Evolutionary conservation across 2,888 invertebrate species (phyloP).

Genomic region (Leptinotarsa peninsularis): DNA sequence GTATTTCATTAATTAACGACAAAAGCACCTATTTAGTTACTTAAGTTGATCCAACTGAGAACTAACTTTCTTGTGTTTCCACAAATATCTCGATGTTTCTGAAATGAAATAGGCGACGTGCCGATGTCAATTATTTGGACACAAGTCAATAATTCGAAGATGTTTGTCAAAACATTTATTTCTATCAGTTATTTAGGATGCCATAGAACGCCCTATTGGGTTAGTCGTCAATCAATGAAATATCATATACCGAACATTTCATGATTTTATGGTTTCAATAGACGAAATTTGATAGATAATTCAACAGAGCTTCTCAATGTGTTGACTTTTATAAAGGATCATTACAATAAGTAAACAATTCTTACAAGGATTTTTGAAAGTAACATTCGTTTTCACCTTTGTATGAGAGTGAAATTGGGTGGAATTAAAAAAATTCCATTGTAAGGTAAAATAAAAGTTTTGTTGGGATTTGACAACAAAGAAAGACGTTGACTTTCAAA

Average conservation of each 20-base stretch:
- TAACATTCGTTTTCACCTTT: no score
- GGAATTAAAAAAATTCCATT: no score
- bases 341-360: no score
- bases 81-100: conserved; percentile 26
- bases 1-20: not conserved
- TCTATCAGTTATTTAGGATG: conserved; percentile 25
- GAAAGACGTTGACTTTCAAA: no score
- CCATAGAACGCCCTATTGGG: not conserved
- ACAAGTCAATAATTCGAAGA: conserved; percentile 50
- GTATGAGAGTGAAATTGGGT: no score
- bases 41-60: not conserved
- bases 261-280: no score
- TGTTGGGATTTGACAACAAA: no score
- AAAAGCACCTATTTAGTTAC: not conserved
- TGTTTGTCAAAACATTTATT: conserved; percentile 50
- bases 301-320: no score
- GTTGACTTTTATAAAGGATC: no score
- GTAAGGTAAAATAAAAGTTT: no score
- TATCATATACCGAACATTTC: no score
- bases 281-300: not conserved
- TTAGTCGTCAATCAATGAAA: not conserved
- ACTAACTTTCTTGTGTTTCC: conserved; percentile 29
- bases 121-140: conserved; percentile 51
- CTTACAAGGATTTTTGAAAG: no score
- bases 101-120: conserved; percentile 24